These are phyloP conservation scores for Castor canadensis DNA, from an alignment of 2,113 vertebrate genomes.

Conservation along the genomic window DNA sequence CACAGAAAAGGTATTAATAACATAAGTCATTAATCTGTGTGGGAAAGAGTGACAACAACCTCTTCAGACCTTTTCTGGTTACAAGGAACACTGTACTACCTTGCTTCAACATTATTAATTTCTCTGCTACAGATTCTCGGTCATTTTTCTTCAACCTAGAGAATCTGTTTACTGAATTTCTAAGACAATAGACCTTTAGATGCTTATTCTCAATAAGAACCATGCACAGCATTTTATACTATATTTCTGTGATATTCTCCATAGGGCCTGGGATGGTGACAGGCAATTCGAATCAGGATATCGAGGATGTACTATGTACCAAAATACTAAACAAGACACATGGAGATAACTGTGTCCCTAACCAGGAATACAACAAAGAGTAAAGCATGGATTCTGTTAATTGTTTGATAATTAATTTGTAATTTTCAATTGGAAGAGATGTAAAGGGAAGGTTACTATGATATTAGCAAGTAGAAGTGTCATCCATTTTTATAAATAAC, in stretches of 20 bases:
- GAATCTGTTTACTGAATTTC: neutral
- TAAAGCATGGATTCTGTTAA: neutral
- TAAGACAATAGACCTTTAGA: neutral
- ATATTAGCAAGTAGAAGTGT: neutral
- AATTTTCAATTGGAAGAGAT: neutral
- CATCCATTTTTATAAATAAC: constrained; percentile 10
- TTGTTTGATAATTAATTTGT: neutral
- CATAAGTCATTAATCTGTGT: neutral
- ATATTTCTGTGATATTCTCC: neutral
- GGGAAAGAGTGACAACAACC: neutral
- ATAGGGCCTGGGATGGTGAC: neutral
- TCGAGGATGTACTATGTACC: neutral
- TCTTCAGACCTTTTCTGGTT: neutral
- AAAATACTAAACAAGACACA: neutral
- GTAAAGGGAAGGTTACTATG: neutral
- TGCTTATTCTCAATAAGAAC: constrained; percentile 1
- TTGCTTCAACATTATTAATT: neutral
- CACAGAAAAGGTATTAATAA: neutral
- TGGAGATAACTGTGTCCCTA: neutral
- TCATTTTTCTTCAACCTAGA: neutral
- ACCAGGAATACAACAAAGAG: neutral
- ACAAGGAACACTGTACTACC: neutral
- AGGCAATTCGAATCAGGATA: neutral
- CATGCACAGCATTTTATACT: neutral
- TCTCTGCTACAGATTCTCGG: constrained; percentile 21